Base-by-base conservation (phyloP, 2,113 vertebrate species). In the Poicephalus meyeri region DNA sequence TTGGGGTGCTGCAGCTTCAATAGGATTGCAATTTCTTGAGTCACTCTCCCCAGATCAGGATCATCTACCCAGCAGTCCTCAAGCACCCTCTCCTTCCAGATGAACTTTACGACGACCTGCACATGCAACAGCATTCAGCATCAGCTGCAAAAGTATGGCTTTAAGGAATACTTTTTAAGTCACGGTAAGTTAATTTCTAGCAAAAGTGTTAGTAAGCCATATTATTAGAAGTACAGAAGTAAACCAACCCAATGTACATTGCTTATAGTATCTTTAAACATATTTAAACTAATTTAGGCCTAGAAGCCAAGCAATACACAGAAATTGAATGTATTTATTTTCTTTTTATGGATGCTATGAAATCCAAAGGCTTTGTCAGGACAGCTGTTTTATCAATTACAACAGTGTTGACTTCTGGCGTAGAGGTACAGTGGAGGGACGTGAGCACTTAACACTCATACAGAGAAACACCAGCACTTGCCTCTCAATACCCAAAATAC, bases 51-150 rank as follows among this genome's bases (percentile, higher is more conserved):
- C 79, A 99, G 93, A 47, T 98, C 97, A 87, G 98, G 98, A 81
- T 99, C 99, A 7, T 99, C 98, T 6, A 99, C 96, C 99, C 99
- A 99, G 96, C 99, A 99, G 89, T 99, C 99, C 21, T 97, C 98
- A 71, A 99, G 96, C 60, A 99, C 98, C 49, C 97, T 98, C 85
- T 98, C 97, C 97, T 99, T 99, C 96, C 97, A 98, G 84, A 99
- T 99, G 95, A 99, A 99, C 96, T 99, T 99, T 25, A 99, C 99
- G 6, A 99, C 97, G 56, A 98, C 99, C 99, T 98, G 23, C 3
- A 33, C 9, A 87, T 80, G 86, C 37, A 71, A 66, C 16, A 79
- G 44, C 50, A 74, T 10, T 64, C 37, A 79, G 53, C 7, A 49
- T 25, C 49, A 49, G n/a, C 60, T 76, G 8, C 35, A 47, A 61